Percentiles rank a stretch among this genome's conserved stretches.
phyloP scores from a whole-genome alignment of 2,888 invertebrate genomes.

The Stratiomys singularior region DNA sequence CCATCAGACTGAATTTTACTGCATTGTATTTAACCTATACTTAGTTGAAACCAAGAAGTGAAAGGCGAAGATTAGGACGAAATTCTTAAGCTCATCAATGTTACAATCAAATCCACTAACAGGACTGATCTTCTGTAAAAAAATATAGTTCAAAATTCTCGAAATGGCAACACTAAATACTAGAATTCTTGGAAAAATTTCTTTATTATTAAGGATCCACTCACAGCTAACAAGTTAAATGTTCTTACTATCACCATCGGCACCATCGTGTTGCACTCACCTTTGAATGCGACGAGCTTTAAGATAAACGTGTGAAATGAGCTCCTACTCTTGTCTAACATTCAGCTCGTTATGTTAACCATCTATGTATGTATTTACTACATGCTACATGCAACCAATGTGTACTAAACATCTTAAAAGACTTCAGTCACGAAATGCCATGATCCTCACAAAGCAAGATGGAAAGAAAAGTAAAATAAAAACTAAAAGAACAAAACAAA shows the following conservation, averaged over 20 bases:
- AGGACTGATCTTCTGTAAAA: no score
- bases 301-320: conserved; percentile 46
- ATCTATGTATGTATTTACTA: not conserved
- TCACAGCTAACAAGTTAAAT: not conserved
- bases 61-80: no score
- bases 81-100: no score
- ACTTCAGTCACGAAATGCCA: not conserved
- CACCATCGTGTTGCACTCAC: not conserved
- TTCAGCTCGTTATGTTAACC: not conserved
- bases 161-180: no score
- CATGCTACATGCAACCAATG: not conserved
- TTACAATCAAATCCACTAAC: no score
- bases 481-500: conserved; percentile 19
- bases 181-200: no score
- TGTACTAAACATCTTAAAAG: conserved; percentile 3
- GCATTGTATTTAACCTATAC: no score
- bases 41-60: no score
- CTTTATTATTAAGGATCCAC: not conserved
- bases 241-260: not conserved
- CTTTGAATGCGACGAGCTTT: not conserved
- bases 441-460: conserved; percentile 2
- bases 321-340: conserved; percentile 27
- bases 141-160: no score
- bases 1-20: no score
- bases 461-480: no score